A percentile compares a stretch with the other conserved stretches of the same genome.
Conservation (phyloP, 1,140 invertebrate species). For the Gryllus bimaculatus region DNA sequence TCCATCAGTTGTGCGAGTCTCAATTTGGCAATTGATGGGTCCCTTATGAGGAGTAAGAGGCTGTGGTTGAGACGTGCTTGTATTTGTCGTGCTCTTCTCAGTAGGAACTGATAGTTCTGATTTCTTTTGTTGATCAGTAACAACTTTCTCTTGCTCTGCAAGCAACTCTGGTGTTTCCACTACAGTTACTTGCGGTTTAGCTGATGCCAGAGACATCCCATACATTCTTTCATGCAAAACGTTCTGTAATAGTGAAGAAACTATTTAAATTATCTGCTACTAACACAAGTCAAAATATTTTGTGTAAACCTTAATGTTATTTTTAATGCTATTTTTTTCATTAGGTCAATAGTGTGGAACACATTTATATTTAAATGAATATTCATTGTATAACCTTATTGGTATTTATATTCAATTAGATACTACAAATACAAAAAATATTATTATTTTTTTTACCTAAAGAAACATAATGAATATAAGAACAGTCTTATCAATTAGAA, state of each 20-base stretch:
- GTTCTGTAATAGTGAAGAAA: constrained; percentile 42
- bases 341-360: too few species aligned
- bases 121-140: background rate
- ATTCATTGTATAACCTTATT: too few species aligned
- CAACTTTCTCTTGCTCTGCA: constrained; percentile 7
- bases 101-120: background rate
- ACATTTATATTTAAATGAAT: too few species aligned
- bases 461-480: too few species aligned
- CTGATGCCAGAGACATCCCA: constrained; percentile 59
- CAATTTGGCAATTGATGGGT: constrained; percentile 87
- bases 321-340: too few species aligned
- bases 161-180: constrained; percentile 72
- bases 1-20: constrained; percentile 87
- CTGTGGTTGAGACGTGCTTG: background rate
- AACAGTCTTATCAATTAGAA: too few species aligned
- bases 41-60: constrained; percentile 37
- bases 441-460: too few species aligned
- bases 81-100: background rate
- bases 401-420: too few species aligned
- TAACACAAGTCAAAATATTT: too few species aligned
- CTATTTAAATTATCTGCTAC: too few species aligned
- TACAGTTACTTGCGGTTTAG: constrained; percentile 50
- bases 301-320: too few species aligned
- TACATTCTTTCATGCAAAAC: constrained; percentile 75
- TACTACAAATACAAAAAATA: too few species aligned